phyloP scores from a whole-genome alignment of 2,888 invertebrate species.

The Phalera bucephala region DNA sequence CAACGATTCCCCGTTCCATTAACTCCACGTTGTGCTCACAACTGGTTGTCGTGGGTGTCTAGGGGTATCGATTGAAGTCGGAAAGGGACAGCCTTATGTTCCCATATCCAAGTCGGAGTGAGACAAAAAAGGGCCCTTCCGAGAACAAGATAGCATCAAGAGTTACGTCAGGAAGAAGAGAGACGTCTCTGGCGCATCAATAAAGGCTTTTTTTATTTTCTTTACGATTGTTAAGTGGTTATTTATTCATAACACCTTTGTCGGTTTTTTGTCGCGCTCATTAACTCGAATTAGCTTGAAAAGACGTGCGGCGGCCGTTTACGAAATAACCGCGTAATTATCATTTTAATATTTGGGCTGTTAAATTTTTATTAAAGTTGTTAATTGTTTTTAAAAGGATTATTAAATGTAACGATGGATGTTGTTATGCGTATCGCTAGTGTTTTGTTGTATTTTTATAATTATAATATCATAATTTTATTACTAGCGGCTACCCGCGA shows the following conservation, averaged over 20 bases:
- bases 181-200: constrained; percentile 70
- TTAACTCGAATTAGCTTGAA: constrained; percentile 63
- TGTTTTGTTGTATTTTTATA: too few relatives aligned
- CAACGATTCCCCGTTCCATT: constrained; percentile 40
- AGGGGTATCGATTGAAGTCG: constrained; percentile 67
- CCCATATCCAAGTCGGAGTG: constrained; percentile 24
- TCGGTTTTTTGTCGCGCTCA: constrained; percentile 67
- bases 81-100: constrained; percentile 41
- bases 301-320: constrained; percentile 41
- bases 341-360: constrained; percentile 24
- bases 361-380: constrained; percentile 22
- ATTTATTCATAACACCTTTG: constrained; percentile 81
- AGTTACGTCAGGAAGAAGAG: constrained; percentile 62
- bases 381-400: constrained; percentile 10
- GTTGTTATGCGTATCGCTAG: too few relatives aligned
- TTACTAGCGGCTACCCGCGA: too few relatives aligned
- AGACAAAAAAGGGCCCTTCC: constrained; percentile 55
- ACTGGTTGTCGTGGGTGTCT: constrained; percentile 65
- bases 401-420: too few relatives aligned
- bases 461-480: too few relatives aligned
- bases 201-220: constrained; percentile 48
- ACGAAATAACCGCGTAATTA: constrained; percentile 27
- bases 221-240: constrained; percentile 61
- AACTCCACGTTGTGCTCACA: constrained; percentile 42
- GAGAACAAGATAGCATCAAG: constrained; percentile 78